Conservation (phyloP, 92 coral and sea anemone genomes). For the Bergia sp. region DNA sequence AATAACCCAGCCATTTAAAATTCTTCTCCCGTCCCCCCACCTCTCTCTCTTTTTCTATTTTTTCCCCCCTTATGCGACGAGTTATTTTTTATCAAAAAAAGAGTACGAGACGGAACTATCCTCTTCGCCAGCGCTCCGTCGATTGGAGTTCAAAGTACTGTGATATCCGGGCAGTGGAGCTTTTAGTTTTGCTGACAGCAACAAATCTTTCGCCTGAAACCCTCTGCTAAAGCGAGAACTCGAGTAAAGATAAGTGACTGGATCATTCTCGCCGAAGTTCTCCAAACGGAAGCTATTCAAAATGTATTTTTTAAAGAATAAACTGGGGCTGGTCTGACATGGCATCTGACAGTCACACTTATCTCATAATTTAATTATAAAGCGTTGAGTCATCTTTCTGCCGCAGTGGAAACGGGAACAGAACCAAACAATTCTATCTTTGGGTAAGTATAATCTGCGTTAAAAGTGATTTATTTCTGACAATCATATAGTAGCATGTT, state of each 20-base stretch:
- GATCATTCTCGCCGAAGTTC: neutral
- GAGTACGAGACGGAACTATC: no score
- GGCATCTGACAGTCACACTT: neutral
- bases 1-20: no score
- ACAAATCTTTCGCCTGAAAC: no score
- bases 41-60: no score
- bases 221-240: neutral
- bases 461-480: neutral
- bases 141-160: neutral
- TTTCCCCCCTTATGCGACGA: no score
- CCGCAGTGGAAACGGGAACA: neutral
- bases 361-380: conserved; percentile 40
- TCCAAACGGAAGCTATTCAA: neutral
- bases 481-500: neutral
- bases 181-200: neutral
- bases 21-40: no score
- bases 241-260: neutral
- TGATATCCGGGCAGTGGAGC: neutral
- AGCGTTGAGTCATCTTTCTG: conserved; percentile 36
- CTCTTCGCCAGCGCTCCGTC: no score
- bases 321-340: neutral
- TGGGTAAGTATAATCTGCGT: neutral
- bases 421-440: neutral
- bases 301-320: no score
- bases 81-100: no score